Base-by-base conservation (phyloP, 2,888 invertebrate species). In the Cataglyphis cursor region DNA sequence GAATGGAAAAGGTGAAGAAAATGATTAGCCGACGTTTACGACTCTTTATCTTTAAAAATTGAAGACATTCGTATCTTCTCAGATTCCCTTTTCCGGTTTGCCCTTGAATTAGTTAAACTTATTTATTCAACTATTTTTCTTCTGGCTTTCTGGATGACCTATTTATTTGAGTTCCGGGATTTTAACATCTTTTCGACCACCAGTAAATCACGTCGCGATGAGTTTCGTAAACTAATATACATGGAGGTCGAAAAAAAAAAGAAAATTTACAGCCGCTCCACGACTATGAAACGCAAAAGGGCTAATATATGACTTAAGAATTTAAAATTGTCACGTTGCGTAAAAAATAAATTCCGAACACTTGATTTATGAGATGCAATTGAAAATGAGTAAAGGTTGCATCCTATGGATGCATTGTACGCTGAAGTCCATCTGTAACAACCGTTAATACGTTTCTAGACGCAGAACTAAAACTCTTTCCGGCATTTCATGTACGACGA, bases 171-270 rank as follows among this genome's bases (percentile, higher is more conserved):
- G 54, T 70, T 80, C 54, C 59, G 15, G 18, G 54, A 65, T 51
- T 15, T 57, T 64, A 41, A 3, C 35, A 18, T 9, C 10, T 18
- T 6, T 48, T 24, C 12, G 38, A n/a, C 31, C 31, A 59, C 24
- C 72, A n/a, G 24, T 87, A 87, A 87, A 88, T 88, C 82, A 88
- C 8, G 38, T 4, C 24, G 38, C 8, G 15, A 10, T 38, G 38
- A 54, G 28, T 54, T 64, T 38, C 72, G 81, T 15, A 85, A 85
- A 76, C 62, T 44, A 28, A 28, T 74, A 84, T 38, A 28, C 21
- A 21, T 4, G 5, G 38, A 28, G 41, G 21, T 61, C 10, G 54
- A 41, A 18, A 3, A 18, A 12, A 3, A 18, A 12, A 38, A 41
- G 31, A 4, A 66, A 74, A 78, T 85, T 84, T 86, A 86, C 78